A percentile compares a stretch with the other conserved stretches of the same genome.
These are phyloP conservation scores for Raja brachyura DNA, from an alignment of 2,113 vertebrate genomes.

Conservation along the genomic window DNA sequence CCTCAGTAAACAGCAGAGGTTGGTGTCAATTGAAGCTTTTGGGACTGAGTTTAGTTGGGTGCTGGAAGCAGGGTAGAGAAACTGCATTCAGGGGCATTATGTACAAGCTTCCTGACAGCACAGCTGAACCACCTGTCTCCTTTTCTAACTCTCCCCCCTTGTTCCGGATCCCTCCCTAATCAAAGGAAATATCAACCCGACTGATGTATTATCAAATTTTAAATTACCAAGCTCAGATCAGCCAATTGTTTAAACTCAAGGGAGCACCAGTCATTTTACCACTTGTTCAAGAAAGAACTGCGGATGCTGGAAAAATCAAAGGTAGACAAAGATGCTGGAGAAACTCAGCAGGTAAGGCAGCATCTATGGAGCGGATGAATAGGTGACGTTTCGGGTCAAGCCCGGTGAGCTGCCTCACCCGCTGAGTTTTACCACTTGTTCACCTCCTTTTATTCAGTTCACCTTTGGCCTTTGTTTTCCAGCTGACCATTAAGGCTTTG, in stretches of 20 bases:
- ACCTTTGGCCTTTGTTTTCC: constrained; percentile 35
- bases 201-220: neutral
- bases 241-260: neutral
- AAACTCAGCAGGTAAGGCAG: no score
- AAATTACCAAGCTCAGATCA: neutral
- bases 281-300: no score
- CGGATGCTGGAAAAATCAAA: no score
- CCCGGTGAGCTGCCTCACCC: no score
- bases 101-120: no score
- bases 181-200: neutral
- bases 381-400: no score
- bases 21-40: neutral
- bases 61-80: no score
- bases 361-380: no score
- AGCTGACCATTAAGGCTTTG: constrained; percentile 87
- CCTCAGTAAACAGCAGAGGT: no score
- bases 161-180: neutral
- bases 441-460: neutral
- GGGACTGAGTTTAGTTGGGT: neutral
- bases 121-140: no score
- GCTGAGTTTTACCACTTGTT: neutral
- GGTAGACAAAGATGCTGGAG: no score
- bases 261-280: neutral
- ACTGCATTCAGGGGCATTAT: no score
- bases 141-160: neutral